Base-by-base conservation (phyloP, 1,140 invertebrate species). In the Drosophila serrata region DNA sequence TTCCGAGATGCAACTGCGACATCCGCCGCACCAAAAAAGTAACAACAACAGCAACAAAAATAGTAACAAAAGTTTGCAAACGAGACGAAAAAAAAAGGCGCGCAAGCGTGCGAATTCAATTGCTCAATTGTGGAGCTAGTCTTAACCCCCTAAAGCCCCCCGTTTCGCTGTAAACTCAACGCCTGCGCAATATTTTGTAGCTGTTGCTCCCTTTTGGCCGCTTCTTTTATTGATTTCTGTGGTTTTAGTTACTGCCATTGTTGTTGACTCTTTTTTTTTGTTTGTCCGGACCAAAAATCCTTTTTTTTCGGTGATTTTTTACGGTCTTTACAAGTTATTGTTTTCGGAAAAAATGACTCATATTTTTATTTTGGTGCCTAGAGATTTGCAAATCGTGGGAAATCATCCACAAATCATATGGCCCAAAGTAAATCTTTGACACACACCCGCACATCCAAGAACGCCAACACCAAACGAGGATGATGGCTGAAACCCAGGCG, bases 41-140 rank as follows among this genome's bases (percentile, higher is more conserved):
- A 61, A 6, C 75, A 65, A 31, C 65, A 48, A 29, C 59, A 61
- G 4, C 70, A 62, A 31, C 62, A 48, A 58, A 48, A 79, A 59
- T 15, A 53, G 31, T 33, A 53, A 53, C 31, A 37, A 53, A 35
- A 79, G 19, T 39, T 75, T 56, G 75, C 51, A 43, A 61, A 17
- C 33, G 27, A 19, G n/a, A 24, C 24, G n/a, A 24, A 55, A 78
- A 80, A 86, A 84, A 77, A 87, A 88, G 85, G 85, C 85, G 85
- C 85, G 85, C 85, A 88, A 88, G 85, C 85, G 85, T 90, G 85
- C 85, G 85, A 88, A 90, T 90, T 90, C 85, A 90, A 90, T 90
- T 90, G 85, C 85, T 90, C 85, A 90, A 90, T 90, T 87, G 84
- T 67, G 70, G 75, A 76, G 46, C 63, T 45, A 33, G 70, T 61